These are phyloP conservation scores for Diadegma fenestrale DNA, from an alignment of 2,888 invertebrate genomes.

Conservation along the genomic window DNA sequence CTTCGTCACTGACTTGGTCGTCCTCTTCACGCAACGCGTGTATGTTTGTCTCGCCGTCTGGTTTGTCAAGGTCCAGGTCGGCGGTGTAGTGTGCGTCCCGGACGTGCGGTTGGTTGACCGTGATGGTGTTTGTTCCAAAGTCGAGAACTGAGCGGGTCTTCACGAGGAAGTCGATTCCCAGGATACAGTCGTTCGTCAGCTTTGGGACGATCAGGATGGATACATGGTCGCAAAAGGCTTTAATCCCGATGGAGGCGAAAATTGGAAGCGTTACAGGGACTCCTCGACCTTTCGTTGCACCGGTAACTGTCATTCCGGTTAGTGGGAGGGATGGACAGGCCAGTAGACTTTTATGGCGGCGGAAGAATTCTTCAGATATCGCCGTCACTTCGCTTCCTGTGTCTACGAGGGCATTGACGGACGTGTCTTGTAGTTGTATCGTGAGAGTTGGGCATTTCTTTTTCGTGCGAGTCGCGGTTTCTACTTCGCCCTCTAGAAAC, in stretches of 20 bases:
- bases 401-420: no score
- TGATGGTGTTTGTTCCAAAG: background rate
- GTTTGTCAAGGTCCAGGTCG: background rate
- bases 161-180: slow-evolving; percentile 3
- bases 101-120: background rate
- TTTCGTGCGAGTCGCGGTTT: no score
- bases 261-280: no score
- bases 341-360: background rate
- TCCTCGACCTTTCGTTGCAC: background rate
- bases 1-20: background rate
- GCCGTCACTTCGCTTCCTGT: slow-evolving; percentile 41
- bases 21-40: background rate
- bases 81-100: no score
- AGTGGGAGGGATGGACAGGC: background rate
- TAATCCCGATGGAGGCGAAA: background rate
- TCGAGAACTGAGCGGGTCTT: background rate
- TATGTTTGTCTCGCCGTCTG: background rate
- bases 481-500: background rate
- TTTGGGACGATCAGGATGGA: no score
- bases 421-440: no score
- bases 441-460: no score
- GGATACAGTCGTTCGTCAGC: background rate
- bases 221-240: background rate
- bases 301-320: background rate
- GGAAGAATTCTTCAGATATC: background rate